Conservation (phyloP, 2,797 vertebrate genomes). For the Steatocranus sp. region DNA sequence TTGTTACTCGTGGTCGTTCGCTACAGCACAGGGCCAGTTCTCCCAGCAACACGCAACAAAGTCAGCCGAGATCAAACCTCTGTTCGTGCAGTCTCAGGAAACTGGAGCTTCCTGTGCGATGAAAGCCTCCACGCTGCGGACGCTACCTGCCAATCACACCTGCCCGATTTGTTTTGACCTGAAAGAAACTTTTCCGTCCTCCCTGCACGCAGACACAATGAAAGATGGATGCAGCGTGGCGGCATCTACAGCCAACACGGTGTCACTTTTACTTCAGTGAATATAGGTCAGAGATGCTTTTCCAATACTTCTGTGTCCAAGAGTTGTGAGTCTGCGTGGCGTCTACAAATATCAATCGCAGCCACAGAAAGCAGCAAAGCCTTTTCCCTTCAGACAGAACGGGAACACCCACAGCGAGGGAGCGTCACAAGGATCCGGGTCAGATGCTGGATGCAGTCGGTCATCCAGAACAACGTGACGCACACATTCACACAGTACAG, state of each 20-base stretch:
- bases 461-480: background rate
- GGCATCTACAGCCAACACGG: background rate
- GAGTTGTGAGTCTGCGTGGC: background rate
- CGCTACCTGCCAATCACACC: background rate
- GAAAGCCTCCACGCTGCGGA: background rate
- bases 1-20: background rate
- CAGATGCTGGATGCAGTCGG: background rate
- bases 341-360: background rate
- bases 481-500: background rate
- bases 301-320: background rate
- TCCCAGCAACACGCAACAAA: background rate
- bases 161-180: background rate
- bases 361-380: background rate
- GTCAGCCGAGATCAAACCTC: background rate
- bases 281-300: background rate
- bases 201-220: background rate
- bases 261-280: background rate
- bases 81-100: background rate
- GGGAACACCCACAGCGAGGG: background rate
- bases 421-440: rapidly evolving
- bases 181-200: background rate
- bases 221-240: background rate
- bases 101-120: background rate
- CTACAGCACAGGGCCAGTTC: background rate
- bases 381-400: background rate